Conservation (phyloP, 2,888 invertebrate species). For the Synanthedon andrenaeformis region DNA sequence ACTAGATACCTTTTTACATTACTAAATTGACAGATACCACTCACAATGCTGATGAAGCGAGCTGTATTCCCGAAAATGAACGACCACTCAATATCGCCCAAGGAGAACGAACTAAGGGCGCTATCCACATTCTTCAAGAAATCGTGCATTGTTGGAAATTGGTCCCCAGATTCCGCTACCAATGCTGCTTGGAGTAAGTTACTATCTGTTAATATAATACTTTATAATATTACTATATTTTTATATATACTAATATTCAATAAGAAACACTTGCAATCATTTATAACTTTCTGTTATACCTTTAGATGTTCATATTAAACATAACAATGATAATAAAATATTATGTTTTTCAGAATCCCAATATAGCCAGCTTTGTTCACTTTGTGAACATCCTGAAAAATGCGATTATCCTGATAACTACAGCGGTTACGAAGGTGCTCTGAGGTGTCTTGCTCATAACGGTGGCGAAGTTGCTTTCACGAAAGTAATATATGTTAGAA, state of each 20-base stretch:
- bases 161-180: constrained; percentile 81
- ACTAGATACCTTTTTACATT: background rate
- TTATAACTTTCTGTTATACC: too few species aligned
- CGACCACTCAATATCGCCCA: constrained; percentile 76
- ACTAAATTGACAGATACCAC: constrained; percentile 64
- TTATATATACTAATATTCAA: too few species aligned
- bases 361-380: constrained; percentile 81
- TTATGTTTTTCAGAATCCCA: constrained; percentile 70
- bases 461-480: constrained; percentile 90
- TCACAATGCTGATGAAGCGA: constrained; percentile 81
- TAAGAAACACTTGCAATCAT: too few species aligned
- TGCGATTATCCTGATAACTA: constrained; percentile 87
- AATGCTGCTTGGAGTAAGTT: constrained; percentile 78
- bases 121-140: constrained; percentile 82
- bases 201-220: too few species aligned
- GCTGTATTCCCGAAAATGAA: constrained; percentile 75
- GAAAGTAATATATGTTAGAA: constrained; percentile 82
- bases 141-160: constrained; percentile 88
- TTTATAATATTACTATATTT: too few species aligned
- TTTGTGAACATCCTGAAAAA: constrained; percentile 80
- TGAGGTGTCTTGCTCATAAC: constrained; percentile 83
- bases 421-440: constrained; percentile 89
- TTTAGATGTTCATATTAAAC: background rate
- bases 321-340: background rate
- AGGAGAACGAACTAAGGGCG: constrained; percentile 86